Evolutionary conservation across 2,888 invertebrate species (phyloP), one percentile per base, ranked within the genome.

Genomic region (Cataglyphis albicans): DNA sequence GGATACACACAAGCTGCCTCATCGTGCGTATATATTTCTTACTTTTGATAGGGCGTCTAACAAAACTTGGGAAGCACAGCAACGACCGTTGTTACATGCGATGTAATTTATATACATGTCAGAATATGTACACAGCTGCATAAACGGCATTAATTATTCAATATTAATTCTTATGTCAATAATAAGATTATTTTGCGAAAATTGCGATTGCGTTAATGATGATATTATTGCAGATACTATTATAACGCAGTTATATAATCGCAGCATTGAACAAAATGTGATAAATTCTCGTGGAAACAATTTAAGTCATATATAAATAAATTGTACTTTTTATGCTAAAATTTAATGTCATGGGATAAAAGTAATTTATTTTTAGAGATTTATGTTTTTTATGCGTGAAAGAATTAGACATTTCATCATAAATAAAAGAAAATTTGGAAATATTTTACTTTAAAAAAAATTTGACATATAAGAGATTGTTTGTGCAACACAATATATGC

Each of bases 121-220:
- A 29, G 67, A 52, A n/a, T 76, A 55, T 76, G 25, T 67, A 76
- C 29, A 67, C 55, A 76, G 68, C 15, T 75, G 75, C 44, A 18
- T 38, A 10, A 35, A 29, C n/a, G n/a, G 12, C n/a, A 67, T 65
- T 55, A 76, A 67, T 29, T 52, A 55, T 55, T 41, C 55, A 18
- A 7, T n/a, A 7, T 52, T 38, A 38, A 38, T 67, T 75, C 38
- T 25, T 9, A 9, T 35, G 12, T 61, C 18, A 52, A 48, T 32
- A 38, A n/a, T 21, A 25, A 44, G 12, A 57, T 57, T 57, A 38
- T 57, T 18, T 48, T 44, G 15, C 15, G 5, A 44, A 18, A 18
- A 44, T 44, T 18, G 44, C 18, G 48, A 52, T n/a, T n/a, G n/a
- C 48, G 48, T 52, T n/a, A n/a, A 48, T 41, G 5, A 29, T 32